A percentile compares a stretch with the other conserved stretches of the same genome.
Conservation (phyloP, 2,797 vertebrate species). For the Hoplostethus atlanticus region DNA sequence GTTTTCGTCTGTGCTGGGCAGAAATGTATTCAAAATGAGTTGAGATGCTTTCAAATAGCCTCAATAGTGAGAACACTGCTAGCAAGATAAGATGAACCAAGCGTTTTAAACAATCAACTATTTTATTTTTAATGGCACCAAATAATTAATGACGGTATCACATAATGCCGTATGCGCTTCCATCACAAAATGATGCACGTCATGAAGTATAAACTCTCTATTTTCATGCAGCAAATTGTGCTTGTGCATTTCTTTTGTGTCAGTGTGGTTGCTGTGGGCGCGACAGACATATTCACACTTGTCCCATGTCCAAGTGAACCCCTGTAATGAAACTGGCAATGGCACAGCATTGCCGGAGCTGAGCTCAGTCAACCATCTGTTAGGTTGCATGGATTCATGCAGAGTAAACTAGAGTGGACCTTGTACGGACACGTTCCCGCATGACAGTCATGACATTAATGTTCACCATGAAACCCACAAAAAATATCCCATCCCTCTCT, state of each 20-base stretch:
- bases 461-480: conserved; percentile 56
- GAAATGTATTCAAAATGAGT: background rate
- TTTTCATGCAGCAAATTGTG: conserved; percentile 30
- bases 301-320: conserved; percentile 65
- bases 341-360: conserved; percentile 52
- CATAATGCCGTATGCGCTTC: background rate
- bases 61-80: background rate
- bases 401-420: conserved; percentile 68
- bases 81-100: background rate
- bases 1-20: background rate
- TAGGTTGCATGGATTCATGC: conserved; percentile 67
- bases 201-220: conserved; percentile 12
- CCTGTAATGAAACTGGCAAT: conserved; percentile 73
- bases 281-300: conserved; percentile 67
- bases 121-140: background rate
- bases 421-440: conserved; percentile 73
- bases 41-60: background rate
- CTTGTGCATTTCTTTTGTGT: conserved; percentile 20
- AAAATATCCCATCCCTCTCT: background rate
- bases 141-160: background rate
- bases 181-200: background rate
- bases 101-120: background rate
- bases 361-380: conserved; percentile 78
- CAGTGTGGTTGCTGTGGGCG: conserved; percentile 36
- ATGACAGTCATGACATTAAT: conserved; percentile 70